Evolutionary conservation across 1,140 invertebrate genomes (phyloP).

Genomic region (Cherax destructor): DNA sequence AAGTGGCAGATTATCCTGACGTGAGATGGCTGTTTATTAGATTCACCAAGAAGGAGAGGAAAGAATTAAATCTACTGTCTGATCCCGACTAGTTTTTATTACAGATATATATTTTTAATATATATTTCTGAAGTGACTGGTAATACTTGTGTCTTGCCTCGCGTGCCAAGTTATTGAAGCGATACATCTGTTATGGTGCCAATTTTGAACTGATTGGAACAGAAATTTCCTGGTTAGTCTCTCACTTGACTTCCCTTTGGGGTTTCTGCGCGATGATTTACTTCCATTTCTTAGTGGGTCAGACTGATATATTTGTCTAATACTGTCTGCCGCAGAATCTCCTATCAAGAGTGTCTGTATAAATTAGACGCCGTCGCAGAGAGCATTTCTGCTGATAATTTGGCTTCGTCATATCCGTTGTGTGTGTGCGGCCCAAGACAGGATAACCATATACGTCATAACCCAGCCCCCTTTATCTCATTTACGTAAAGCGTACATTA

Average conservation of each 20-base stretch:
- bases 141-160: conserved; percentile 7
- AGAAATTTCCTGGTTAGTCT: background rate
- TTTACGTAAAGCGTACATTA: too few species aligned
- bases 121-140: background rate
- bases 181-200: conserved; percentile 35
- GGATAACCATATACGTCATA: too few species aligned
- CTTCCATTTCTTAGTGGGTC: background rate
- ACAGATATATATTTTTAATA: background rate
- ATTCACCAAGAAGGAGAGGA: background rate
- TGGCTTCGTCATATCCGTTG: background rate
- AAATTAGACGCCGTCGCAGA: background rate
- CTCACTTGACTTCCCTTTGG: background rate
- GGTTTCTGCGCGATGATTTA: background rate
- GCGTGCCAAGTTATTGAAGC: background rate
- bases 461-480: too few species aligned
- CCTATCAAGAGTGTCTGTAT: background rate
- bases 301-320: background rate
- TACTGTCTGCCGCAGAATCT: background rate
- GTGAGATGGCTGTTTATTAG: background rate
- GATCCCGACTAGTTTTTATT: background rate
- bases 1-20: background rate
- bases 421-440: too few species aligned
- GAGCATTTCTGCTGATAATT: background rate
- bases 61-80: background rate
- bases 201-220: conserved; percentile 45